These are phyloP conservation scores for Homarus gammarus DNA, from an alignment of 2,888 invertebrate species.

Conservation along the genomic window DNA sequence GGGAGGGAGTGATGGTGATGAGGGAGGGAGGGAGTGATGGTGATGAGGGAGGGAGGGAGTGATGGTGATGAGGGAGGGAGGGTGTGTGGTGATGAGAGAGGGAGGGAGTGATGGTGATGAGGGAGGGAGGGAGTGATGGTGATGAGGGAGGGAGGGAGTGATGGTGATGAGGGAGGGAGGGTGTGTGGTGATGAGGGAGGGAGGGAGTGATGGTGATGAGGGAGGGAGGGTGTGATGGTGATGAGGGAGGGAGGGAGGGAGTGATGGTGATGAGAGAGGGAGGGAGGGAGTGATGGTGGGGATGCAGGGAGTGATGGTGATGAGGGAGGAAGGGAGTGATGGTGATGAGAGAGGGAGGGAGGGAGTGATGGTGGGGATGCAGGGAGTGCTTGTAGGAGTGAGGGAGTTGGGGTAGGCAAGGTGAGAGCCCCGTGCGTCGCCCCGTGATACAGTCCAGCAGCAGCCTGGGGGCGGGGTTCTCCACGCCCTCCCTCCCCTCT, in stretches of 20 bases:
- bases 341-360: neutral
- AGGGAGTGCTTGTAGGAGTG: neutral
- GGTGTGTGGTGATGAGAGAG: no score
- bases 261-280: neutral
- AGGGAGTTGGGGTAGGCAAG: neutral
- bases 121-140: no score
- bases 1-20: neutral
- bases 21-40: neutral
- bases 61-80: no score
- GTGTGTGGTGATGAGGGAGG: no score
- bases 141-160: no score
- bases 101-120: no score
- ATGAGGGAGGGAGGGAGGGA: neutral
- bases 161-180: no score
- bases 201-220: no score
- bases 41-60: neutral
- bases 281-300: neutral
- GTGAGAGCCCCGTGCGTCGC: slow-evolving; percentile 4
- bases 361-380: neutral
- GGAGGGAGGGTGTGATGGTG: neutral
- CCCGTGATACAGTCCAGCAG: neutral
- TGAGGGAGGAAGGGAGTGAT: neutral
- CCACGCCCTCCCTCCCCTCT: no score
- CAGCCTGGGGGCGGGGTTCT: neutral
- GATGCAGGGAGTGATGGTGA: neutral